A percentile compares a stretch with the other conserved stretches of the same genome.
Evolutionary conservation across 2,797 vertebrate species (phyloP).

Genomic region (Spondyliosoma cantharus): DNA sequence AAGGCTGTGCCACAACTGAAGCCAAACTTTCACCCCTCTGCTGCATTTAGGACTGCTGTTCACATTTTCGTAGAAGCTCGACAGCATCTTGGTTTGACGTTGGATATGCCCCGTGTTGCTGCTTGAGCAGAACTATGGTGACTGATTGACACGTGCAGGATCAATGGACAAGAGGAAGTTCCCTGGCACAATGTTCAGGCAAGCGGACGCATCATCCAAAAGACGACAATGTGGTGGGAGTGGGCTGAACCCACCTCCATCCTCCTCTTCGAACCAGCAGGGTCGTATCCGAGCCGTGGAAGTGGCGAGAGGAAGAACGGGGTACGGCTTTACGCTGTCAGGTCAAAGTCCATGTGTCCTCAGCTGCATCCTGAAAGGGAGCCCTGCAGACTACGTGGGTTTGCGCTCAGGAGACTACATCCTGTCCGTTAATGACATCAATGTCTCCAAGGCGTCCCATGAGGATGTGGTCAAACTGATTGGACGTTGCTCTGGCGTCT

Average conservation of each 20-base stretch:
- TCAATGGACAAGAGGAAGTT: constrained; percentile 63
- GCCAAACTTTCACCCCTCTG: constrained; percentile 72
- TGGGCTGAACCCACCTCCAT: constrained; percentile 50
- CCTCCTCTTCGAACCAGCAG: constrained; percentile 69
- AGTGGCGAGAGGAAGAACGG: constrained; percentile 92
- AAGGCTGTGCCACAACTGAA: constrained; percentile 57
- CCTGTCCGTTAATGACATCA: constrained; percentile 94
- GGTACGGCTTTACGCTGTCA: constrained; percentile 95
- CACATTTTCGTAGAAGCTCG: constrained; percentile 62
- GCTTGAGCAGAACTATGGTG: constrained; percentile 47
- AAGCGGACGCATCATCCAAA: constrained; percentile 76
- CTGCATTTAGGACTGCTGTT: constrained; percentile 71
- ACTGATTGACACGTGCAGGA: constrained; percentile 32
- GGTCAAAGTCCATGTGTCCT: constrained; percentile 96
- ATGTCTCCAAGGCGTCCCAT: constrained; percentile 94
- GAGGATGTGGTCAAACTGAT: constrained; percentile 98
- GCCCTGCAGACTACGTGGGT: constrained; percentile 94
- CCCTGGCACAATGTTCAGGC: constrained; percentile 87
- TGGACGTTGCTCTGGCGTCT: constrained; percentile 93
- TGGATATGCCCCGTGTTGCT: constrained; percentile 25
- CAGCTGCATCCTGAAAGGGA: constrained; percentile 93
- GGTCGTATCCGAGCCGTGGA: constrained; percentile 91
- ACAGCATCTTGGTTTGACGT: constrained; percentile 41
- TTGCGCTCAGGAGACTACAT: constrained; percentile 94
- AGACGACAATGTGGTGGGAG: constrained; percentile 69